Percentiles rank a stretch among this genome's conserved stretches.
Conservation (phyloP, 2,888 invertebrate genomes). For the Apeira syringaria region DNA sequence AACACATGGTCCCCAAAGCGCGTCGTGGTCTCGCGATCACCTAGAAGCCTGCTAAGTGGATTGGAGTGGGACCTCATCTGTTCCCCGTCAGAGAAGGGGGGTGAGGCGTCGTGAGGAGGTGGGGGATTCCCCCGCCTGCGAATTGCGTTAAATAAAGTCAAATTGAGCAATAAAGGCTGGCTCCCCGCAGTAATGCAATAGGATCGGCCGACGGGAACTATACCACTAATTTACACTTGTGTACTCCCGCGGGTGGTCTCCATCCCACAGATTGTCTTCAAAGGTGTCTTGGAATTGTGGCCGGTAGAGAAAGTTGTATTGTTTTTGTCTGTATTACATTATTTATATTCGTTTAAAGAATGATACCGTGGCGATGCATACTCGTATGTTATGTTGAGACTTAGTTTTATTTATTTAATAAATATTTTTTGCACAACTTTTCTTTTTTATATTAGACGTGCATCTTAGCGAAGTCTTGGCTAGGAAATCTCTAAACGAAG, state of each 20-base stretch:
- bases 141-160: constrained; percentile 82
- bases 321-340: not conserved
- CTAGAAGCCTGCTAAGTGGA: constrained; percentile 78
- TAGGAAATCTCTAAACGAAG: too few relatives aligned
- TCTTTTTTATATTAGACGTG: too few relatives aligned
- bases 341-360: not conserved
- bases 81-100: constrained; percentile 66
- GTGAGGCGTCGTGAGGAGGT: constrained; percentile 32
- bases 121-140: constrained; percentile 42
- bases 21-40: constrained; percentile 61
- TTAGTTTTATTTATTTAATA: too few relatives aligned
- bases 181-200: constrained; percentile 75
- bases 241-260: constrained; percentile 14
- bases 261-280: constrained; percentile 15
- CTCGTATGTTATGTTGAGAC: too few relatives aligned
- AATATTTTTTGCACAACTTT: too few relatives aligned
- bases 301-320: not conserved
- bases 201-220: constrained; percentile 62
- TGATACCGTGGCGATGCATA: too few relatives aligned
- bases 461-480: too few relatives aligned
- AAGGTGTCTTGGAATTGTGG: constrained; percentile 2
- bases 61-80: constrained; percentile 81
- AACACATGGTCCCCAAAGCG: constrained; percentile 46
- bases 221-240: constrained; percentile 64
- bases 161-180: constrained; percentile 83